Conservation (phyloP, 2,797 vertebrate species). For the Sibirionetta formosa region DNA sequence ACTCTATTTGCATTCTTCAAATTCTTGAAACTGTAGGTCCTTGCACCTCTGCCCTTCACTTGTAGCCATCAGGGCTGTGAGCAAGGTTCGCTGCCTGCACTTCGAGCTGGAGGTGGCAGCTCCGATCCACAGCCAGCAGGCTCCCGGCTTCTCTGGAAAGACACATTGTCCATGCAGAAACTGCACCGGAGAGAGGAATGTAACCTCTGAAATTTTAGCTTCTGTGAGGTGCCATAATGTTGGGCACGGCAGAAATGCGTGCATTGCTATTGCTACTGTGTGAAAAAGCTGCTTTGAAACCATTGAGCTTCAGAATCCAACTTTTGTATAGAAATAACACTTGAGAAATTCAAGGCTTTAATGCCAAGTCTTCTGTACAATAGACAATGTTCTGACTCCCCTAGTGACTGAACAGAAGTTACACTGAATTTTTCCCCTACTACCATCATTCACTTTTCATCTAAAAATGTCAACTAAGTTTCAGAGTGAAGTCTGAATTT, state of each 20-base stretch:
- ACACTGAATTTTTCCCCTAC: not conserved
- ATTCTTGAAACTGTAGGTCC: not conserved
- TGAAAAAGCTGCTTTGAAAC: not conserved
- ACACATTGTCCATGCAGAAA: accelerated
- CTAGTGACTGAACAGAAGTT: not conserved
- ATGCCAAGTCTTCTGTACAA: not conserved
- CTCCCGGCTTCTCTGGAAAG: not conserved
- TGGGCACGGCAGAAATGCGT: not conserved
- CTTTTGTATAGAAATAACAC: not conserved
- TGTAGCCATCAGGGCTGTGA: not conserved
- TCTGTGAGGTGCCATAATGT: not conserved
- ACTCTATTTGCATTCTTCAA: not conserved
- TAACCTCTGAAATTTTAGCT: not conserved
- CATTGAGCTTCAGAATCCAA: not conserved
- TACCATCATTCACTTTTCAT: slow-evolving; percentile 28
- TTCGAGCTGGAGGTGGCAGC: not conserved
- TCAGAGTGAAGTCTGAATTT: slow-evolving; percentile 47
- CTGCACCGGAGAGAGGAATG: accelerated
- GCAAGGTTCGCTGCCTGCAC: not conserved
- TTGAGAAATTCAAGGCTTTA: not conserved
- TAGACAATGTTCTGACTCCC: not conserved
- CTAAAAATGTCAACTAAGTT: slow-evolving; percentile 65
- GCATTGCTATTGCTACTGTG: not conserved
- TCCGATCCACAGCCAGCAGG: accelerated
- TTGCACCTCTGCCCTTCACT: not conserved